Conservation (phyloP, 2,797 vertebrate species). For the Enteromius trimaculatus region DNA sequence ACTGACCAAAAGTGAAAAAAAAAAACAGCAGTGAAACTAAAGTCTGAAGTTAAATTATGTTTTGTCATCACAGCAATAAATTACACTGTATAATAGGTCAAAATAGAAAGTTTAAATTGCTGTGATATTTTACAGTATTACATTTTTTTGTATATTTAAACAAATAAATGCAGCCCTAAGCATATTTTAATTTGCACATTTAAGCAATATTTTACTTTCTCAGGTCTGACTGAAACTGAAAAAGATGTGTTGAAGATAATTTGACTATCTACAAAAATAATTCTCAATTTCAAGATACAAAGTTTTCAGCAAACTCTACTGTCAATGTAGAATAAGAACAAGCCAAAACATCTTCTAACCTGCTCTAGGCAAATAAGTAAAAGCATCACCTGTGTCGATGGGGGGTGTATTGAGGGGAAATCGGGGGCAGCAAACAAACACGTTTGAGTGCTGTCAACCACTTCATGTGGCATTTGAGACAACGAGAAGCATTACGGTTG, state of each 20-base stretch:
- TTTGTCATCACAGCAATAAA: background rate
- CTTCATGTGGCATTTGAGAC: slow-evolving; percentile 67
- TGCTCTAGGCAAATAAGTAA: background rate
- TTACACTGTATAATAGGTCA: background rate
- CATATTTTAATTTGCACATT: background rate
- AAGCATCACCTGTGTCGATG: slow-evolving; percentile 32
- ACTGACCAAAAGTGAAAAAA: background rate
- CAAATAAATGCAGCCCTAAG: background rate
- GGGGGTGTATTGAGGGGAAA: slow-evolving; percentile 29
- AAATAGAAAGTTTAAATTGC: background rate
- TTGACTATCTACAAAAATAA: background rate
- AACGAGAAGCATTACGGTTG: slow-evolving; percentile 62
- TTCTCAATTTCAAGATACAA: background rate
- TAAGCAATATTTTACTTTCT: background rate
- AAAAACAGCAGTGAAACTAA: background rate
- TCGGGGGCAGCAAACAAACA: slow-evolving; percentile 64
- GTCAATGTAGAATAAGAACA: background rate
- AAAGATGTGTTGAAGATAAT: background rate
- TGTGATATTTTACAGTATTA: background rate
- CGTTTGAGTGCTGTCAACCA: slow-evolving; percentile 60
- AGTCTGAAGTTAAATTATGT: background rate
- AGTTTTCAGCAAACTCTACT: background rate
- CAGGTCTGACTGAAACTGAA: background rate
- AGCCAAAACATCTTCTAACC: slow-evolving; percentile 6
- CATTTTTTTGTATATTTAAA: background rate